Conservation (phyloP, 2,797 vertebrate species). For the Florisuga fusca region DNA sequence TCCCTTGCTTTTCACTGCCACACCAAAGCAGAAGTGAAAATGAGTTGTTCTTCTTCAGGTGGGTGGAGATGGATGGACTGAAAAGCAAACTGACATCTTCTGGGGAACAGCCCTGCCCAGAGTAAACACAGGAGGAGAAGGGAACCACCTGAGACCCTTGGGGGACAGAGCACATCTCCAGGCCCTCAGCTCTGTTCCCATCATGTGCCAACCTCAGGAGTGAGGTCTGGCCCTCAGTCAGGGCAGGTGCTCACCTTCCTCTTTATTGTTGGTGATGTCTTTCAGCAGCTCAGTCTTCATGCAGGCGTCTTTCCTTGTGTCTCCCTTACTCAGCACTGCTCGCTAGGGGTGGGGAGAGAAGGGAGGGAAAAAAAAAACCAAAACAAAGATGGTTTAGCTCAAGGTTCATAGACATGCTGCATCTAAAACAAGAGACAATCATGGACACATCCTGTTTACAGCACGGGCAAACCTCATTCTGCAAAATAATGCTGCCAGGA, state of each 20-base stretch:
- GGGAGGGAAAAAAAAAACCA: neutral
- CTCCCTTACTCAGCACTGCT: conserved; percentile 86
- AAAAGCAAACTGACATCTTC: neutral
- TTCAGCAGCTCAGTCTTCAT: conserved; percentile 87
- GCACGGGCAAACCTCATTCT: neutral
- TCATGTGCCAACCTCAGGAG: accelerated
- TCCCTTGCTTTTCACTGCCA: neutral
- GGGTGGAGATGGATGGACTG: neutral
- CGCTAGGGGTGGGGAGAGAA: conserved; percentile 71
- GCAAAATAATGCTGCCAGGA: conserved; percentile 15
- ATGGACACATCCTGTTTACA: conserved; percentile 44
- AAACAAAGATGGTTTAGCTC: neutral
- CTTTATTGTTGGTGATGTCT: conserved; percentile 81
- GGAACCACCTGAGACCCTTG: neutral
- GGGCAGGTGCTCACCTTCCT: conserved; percentile 81
- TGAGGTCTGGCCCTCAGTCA: neutral
- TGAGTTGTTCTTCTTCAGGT: neutral
- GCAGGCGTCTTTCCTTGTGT: conserved; percentile 82
- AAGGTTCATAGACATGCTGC: neutral
- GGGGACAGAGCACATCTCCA: neutral
- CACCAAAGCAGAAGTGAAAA: conserved; percentile 44
- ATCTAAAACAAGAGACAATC: conserved; percentile 4
- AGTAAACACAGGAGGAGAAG: neutral
- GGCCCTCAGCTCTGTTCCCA: neutral
- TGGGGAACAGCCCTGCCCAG: neutral